Conservation (phyloP, 2,797 vertebrate genomes). For the Novumbra hubbsi region DNA sequence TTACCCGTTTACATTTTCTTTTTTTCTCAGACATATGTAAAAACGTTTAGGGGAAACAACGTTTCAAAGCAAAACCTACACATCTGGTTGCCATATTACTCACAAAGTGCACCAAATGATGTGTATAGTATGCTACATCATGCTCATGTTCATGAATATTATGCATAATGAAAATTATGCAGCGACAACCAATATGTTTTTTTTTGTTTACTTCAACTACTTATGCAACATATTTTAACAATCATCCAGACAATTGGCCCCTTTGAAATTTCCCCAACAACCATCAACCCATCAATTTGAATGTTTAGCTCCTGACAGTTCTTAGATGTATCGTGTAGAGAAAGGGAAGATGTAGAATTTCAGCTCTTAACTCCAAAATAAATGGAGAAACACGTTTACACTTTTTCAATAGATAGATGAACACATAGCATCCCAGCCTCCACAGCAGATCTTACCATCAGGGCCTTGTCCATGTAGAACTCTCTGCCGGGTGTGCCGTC, state of each 20-base stretch:
- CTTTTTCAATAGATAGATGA: no score
- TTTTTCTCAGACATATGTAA: no score
- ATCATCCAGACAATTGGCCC: neutral
- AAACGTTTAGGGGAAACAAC: no score
- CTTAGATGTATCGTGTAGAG: no score
- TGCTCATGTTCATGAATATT: neutral
- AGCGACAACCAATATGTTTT: neutral
- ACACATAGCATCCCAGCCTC: neutral
- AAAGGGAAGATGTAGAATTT: no score
- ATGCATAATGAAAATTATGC: neutral
- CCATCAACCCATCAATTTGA: neutral
- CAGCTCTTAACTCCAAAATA: no score
- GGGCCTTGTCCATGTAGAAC: constrained; percentile 98
- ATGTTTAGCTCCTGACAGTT: neutral
- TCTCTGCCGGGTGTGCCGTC: constrained; percentile 92
- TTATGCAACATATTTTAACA: neutral
- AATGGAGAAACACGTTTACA: no score
- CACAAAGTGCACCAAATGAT: no score
- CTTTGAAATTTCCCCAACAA: constrained; percentile 1
- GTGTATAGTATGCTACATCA: neutral
- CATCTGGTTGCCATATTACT: no score
- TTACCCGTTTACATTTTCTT: no score
- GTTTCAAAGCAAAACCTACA: no score
- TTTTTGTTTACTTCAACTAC: neutral
- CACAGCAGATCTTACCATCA: constrained; percentile 84